phyloP scores from a whole-genome alignment of 2,797 vertebrate species.

The Pangasius sanitwongsei region DNA sequence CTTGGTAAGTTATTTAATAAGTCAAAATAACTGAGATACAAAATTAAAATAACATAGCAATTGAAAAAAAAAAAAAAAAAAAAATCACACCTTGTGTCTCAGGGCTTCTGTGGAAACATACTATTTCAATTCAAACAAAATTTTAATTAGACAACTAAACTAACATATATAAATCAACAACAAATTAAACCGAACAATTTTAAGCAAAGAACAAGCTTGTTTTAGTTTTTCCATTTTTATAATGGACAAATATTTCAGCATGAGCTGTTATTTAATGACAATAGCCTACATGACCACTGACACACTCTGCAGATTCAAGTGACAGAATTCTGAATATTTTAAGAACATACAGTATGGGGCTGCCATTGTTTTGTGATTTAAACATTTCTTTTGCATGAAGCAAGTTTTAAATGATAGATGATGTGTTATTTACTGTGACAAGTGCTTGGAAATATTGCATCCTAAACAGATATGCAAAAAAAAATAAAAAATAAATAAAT shows the following conservation, averaged over 20 bases:
- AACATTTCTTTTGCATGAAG: neutral
- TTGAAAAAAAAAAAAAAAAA: too few species aligned
- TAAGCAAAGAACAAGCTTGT: neutral
- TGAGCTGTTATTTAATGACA: neutral
- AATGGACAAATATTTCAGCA: neutral
- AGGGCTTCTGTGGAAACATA: neutral
- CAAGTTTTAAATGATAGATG: neutral
- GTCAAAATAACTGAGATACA: too few species aligned
- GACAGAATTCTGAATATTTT: neutral
- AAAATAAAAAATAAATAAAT: neutral
- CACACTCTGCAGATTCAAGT: neutral
- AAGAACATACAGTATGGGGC: neutral
- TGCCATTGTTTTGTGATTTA: neutral
- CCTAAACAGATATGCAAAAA: neutral
- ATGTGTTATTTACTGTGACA: neutral
- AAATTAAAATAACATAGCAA: neutral
- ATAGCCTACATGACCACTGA: neutral
- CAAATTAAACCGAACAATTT: neutral
- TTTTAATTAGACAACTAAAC: neutral
- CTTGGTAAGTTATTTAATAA: too few species aligned
- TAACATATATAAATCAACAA: neutral
- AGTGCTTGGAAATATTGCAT: conserved; percentile 15
- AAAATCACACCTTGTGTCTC: too few species aligned
- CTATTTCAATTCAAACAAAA: neutral
- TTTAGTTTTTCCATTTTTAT: neutral